phyloP scores from a whole-genome alignment of 2,888 invertebrate genomes.

The Leucania comma region DNA sequence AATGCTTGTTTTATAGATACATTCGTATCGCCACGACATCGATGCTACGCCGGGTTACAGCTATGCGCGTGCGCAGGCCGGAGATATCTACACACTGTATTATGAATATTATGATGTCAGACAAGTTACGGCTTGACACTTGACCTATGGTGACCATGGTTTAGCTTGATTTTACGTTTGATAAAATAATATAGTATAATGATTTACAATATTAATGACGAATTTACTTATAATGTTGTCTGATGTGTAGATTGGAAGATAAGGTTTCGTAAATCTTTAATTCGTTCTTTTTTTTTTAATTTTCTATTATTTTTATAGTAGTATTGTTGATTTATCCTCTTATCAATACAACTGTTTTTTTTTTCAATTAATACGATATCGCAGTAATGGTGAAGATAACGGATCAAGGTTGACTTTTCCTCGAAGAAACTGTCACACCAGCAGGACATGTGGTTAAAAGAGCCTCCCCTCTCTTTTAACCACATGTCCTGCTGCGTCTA shows the following conservation, averaged over 20 bases:
- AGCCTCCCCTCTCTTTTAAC: too few relatives aligned
- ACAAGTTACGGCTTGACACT: slow-evolving; percentile 75
- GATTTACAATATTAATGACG: slow-evolving; percentile 3
- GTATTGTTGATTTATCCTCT: too few relatives aligned
- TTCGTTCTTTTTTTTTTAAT: not conserved
- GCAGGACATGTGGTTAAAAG: too few relatives aligned
- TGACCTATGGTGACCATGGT: slow-evolving; percentile 76
- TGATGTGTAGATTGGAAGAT: too few relatives aligned
- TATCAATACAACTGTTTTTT: too few relatives aligned
- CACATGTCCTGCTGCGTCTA: too few relatives aligned
- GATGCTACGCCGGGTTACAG: slow-evolving; percentile 25
- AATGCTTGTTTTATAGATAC: slow-evolving; percentile 20
- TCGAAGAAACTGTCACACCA: too few relatives aligned
- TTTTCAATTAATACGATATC: too few relatives aligned
- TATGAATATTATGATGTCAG: slow-evolving; percentile 71
- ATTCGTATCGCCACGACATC: slow-evolving; percentile 23
- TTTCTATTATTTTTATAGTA: not conserved
- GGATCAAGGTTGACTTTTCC: too few relatives aligned
- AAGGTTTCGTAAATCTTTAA: not conserved
- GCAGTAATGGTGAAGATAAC: too few relatives aligned
- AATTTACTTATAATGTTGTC: not conserved
- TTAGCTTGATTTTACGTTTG: slow-evolving; percentile 7
- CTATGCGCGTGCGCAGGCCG: slow-evolving; percentile 47
- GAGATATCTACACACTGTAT: slow-evolving; percentile 50
- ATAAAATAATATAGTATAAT: not conserved